phyloP scores from a whole-genome alignment of 53 echinoderm and acorn worm species.

The Apostichopus leukothele region DNA sequence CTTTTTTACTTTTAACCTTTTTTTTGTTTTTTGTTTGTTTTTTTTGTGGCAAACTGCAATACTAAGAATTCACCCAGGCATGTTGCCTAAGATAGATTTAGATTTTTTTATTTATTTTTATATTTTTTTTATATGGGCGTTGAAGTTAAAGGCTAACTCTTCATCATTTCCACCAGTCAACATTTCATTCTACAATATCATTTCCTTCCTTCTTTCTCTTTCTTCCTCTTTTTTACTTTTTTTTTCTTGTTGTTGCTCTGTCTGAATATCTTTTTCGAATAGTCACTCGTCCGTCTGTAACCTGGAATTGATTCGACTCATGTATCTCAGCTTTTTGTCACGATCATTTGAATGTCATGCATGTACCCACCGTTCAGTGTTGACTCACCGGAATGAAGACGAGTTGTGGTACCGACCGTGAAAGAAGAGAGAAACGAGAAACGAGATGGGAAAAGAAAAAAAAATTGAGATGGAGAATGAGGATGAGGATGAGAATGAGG shows the following conservation, averaged over 20 bases:
- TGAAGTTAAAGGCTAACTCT: too few species aligned
- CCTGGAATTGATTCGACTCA: background rate
- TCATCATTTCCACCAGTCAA: too few species aligned
- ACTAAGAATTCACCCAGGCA: too few species aligned
- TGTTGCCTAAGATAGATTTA: too few species aligned
- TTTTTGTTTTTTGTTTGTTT: too few species aligned
- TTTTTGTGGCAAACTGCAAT: too few species aligned
- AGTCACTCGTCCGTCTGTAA: background rate
- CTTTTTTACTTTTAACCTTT: too few species aligned
- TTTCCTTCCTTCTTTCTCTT: conserved; percentile 1
- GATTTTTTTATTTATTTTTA: too few species aligned
- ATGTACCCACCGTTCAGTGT: background rate
- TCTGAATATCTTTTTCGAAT: background rate
- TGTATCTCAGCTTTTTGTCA: background rate
- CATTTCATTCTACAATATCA: too few species aligned
- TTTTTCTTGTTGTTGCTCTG: background rate
- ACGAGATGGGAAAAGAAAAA: too few species aligned
- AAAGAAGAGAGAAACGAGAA: too few species aligned
- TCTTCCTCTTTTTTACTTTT: background rate
- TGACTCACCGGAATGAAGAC: background rate
- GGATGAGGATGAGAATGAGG: background rate
- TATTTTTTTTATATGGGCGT: too few species aligned
- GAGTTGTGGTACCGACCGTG: background rate
- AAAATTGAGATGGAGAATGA: background rate
- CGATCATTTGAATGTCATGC: background rate